phyloP scores from a whole-genome alignment of 2,113 vertebrate species.

The Platanista minor region DNA sequence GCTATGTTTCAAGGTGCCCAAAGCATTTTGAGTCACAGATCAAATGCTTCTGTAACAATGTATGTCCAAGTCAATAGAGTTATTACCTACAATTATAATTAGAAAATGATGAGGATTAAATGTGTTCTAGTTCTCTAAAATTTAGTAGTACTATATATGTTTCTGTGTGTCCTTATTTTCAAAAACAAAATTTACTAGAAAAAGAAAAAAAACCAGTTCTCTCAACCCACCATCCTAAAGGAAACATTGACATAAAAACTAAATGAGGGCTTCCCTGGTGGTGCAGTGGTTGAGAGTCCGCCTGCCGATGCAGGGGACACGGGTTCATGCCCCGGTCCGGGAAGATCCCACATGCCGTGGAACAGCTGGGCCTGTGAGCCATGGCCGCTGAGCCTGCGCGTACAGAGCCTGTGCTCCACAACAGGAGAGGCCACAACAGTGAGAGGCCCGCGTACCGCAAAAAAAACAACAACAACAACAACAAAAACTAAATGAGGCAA shows the following conservation, averaged over 20 bases:
- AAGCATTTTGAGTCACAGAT: not conserved
- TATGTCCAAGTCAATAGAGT: not conserved
- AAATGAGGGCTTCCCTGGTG: too few species aligned
- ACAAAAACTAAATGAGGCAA: not conserved
- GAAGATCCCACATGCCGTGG: too few species aligned
- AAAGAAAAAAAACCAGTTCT: not conserved
- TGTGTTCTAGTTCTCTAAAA: not conserved
- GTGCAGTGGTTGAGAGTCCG: too few species aligned
- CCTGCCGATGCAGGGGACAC: too few species aligned
- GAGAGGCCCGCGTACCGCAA: too few species aligned
- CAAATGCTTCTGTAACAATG: not conserved
- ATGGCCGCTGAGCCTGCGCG: too few species aligned
- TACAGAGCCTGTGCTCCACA: too few species aligned
- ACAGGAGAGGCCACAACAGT: too few species aligned
- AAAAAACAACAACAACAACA: too few species aligned
- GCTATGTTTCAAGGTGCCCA: not conserved
- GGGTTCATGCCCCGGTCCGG: too few species aligned
- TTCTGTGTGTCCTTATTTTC: not conserved
- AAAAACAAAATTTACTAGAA: not conserved
- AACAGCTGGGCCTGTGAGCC: too few species aligned
- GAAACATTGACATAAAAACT: not conserved
- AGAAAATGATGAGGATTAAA: not conserved
- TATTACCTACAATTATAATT: not conserved
- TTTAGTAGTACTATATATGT: not conserved
- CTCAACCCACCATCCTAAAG: not conserved